Base-by-base conservation (phyloP, 1,140 invertebrate species). In the Panagrolaimus sp. region DNA sequence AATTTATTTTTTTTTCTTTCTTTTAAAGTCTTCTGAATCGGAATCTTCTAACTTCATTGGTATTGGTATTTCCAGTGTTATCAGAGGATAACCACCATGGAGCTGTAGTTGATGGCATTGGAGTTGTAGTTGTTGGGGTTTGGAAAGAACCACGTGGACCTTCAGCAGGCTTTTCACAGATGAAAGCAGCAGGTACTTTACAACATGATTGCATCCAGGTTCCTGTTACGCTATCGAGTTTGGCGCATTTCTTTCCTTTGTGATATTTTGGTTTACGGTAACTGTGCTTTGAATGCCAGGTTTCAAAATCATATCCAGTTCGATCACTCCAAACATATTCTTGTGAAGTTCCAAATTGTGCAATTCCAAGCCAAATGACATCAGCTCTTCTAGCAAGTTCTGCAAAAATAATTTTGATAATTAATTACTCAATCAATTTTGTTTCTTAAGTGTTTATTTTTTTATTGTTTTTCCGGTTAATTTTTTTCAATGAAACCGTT, bases 291-390 rank as follows among this genome's bases (percentile, higher is more conserved):
- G 24, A 26, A 15, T 32, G 7, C 46, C 46, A 66, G 63, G 9
- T 69, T 76, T 77, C 68, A 58, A 74, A 67, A 43, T 63, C 44
- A 77, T 73, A 76, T 17, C 55, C 43, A 67, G 55, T 76, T 17
- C 55, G 38, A 44, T 76, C 75, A 21, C 65, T 46, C 71, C 71
- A 76, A 9, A 65, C 24, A 52, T 76, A 76, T 44, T 76, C 65
- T 9, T 43, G 62, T 21, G 62, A 62, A 15, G 67, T 64, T 38
- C 77, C 77, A 55, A 66, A 78, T 65, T 78, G 75, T 21, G 65
- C 67, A 17, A 77, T 77, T 26, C 75, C 75, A 9, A 76, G 58
- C 75, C 75, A 76, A 7, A 76, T 58, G 21, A 78, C 45, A 24
- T 46, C 71, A n/a, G 65, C 46, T 38, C 46, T 69, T 62, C 43